A percentile compares a stretch with the other conserved stretches of the same genome.
Conservation (phyloP, 2,888 invertebrate species). For the Drosophila paranaensis region DNA sequence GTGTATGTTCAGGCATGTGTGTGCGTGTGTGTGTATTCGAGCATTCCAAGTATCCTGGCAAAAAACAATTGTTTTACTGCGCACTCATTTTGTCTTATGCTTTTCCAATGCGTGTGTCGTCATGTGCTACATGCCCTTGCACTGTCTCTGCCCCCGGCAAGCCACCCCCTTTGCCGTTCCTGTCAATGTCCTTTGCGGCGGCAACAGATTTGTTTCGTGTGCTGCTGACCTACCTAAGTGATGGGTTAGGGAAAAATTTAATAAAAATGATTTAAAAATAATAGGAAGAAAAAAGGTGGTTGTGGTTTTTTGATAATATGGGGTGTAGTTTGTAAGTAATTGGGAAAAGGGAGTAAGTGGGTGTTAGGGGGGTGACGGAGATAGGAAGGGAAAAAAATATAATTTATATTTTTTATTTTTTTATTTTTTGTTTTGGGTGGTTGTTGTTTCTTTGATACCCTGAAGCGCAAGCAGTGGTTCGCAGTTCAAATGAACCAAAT, state of each 20-base stretch:
- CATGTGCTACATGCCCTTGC: conserved; percentile 29
- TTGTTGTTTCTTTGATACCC: too few species aligned
- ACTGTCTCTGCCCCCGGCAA: conserved; percentile 1
- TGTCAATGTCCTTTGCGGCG: background rate
- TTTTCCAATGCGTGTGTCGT: conserved; percentile 10
- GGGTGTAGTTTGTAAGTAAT: too few species aligned
- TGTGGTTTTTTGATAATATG: too few species aligned
- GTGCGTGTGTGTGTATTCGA: background rate
- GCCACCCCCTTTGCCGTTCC: background rate
- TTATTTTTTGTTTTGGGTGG: too few species aligned
- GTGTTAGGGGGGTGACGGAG: too few species aligned
- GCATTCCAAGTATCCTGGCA: conserved; percentile 14
- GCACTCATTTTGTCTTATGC: conserved; percentile 22
- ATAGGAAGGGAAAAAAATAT: too few species aligned
- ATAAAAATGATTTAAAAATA: too few species aligned
- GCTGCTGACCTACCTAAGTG: conserved; percentile 17
- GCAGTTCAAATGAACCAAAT: background rate
- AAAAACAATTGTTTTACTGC: conserved; percentile 10
- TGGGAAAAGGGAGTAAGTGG: too few species aligned
- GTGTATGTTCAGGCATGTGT: background rate
- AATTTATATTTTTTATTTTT: too few species aligned
- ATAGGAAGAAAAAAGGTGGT: too few species aligned
- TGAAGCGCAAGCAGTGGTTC: background rate
- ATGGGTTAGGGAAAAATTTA: too few species aligned
- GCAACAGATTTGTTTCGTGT: conserved; percentile 13